phyloP scores from a whole-genome alignment of 1,140 invertebrate genomes.

The Pseudomyrmex concolor region DNA sequence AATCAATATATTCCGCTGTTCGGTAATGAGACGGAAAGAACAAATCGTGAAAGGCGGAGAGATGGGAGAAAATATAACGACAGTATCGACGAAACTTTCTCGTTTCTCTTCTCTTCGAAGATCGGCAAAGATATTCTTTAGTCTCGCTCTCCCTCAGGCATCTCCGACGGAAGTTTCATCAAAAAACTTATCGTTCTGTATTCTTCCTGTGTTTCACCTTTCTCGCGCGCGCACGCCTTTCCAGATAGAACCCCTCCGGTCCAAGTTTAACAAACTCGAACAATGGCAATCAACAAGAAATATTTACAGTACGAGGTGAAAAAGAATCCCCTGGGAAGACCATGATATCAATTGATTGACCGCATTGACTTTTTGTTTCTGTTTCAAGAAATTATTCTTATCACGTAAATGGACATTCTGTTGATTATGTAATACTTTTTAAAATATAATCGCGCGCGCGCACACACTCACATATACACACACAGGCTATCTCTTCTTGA shows the following conservation, averaged over 20 bases:
- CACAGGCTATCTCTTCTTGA: no score
- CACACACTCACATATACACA: no score
- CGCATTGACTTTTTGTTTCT: background rate
- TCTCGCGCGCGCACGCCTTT: slow-evolving; percentile 2
- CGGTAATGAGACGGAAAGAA: slow-evolving; percentile 43
- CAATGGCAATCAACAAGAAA: slow-evolving; percentile 62
- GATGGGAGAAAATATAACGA: slow-evolving; percentile 53
- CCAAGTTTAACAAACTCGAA: slow-evolving; percentile 59
- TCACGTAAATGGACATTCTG: background rate
- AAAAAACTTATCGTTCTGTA: slow-evolving; percentile 62
- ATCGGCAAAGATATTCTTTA: slow-evolving; percentile 57
- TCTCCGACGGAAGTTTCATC: slow-evolving; percentile 58
- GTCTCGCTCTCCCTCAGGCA: slow-evolving; percentile 35
- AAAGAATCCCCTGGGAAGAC: background rate
- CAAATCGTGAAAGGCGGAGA: slow-evolving; percentile 19
- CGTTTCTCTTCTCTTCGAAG: slow-evolving; percentile 7
- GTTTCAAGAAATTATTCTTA: slow-evolving; percentile 19
- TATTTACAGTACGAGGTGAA: slow-evolving; percentile 57
- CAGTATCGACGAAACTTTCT: slow-evolving; percentile 57
- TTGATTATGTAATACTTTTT: background rate
- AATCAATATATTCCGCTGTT: slow-evolving; percentile 28
- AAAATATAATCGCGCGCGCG: background rate
- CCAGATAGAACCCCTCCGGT: slow-evolving; percentile 48
- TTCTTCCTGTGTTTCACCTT: slow-evolving; percentile 15
- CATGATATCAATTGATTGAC: slow-evolving; percentile 13